phyloP scores from a whole-genome alignment of 2,888 invertebrate genomes.

The Lamproptera curius region DNA sequence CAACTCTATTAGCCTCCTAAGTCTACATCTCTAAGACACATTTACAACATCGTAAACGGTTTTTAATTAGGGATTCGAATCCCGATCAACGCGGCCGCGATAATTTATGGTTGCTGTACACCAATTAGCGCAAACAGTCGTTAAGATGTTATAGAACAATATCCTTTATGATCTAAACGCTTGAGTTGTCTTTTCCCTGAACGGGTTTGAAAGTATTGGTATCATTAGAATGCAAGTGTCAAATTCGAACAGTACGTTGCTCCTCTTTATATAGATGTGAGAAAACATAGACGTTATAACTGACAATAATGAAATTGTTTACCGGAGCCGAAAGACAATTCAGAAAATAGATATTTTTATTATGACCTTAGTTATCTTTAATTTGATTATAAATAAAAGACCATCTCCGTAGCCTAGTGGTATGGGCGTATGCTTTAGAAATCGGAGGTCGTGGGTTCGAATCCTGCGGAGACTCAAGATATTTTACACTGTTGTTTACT shows the following conservation, averaged over 20 bases:
- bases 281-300: no score
- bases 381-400: no score
- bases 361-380: no score
- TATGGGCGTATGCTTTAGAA: no score
- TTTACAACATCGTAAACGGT: constrained; percentile 67
- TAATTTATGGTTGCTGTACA: constrained; percentile 40
- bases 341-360: no score
- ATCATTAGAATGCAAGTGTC: constrained; percentile 3
- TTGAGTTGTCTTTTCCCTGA: not conserved
- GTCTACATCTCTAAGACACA: constrained; percentile 54
- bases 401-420: no score
- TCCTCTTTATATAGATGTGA: not conserved
- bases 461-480: no score
- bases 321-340: no score
- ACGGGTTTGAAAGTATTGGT: not conserved
- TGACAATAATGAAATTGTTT: no score
- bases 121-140: constrained; percentile 49
- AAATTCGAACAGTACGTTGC: not conserved
- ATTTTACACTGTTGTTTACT: no score
- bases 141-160: constrained; percentile 24
- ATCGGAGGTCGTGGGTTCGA: no score
- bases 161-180: constrained; percentile 4
- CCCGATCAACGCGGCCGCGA: constrained; percentile 51
- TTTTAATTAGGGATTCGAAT: constrained; percentile 73
- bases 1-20: constrained; percentile 26